Conservation (phyloP, 2,113 vertebrate species). For the Paedocypris sp. region DNA sequence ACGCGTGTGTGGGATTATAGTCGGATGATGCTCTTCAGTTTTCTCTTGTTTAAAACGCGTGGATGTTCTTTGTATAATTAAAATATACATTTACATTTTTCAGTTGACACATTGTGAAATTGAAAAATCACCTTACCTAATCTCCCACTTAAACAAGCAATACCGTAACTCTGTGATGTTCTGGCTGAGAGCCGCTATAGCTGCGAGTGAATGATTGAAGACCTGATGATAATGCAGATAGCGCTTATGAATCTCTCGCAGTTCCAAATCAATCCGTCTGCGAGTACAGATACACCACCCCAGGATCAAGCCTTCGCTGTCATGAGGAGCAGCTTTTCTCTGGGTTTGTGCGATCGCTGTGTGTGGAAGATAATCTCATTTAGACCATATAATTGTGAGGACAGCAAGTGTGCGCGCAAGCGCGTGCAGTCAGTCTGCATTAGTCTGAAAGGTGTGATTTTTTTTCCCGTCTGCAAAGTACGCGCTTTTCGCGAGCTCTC, state of each 20-base stretch:
- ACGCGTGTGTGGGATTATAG: neutral
- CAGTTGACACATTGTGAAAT: too few species aligned
- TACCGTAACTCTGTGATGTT: constrained; percentile 9
- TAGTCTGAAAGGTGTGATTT: neutral
- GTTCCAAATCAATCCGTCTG: constrained; percentile 8
- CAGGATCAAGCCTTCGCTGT: neutral
- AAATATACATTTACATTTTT: too few species aligned
- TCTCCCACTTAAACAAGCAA: constrained; percentile 9
- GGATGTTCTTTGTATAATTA: neutral
- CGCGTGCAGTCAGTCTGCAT: neutral
- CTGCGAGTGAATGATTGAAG: constrained; percentile 10
- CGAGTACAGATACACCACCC: neutral
- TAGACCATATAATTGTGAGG: constrained; percentile 62
- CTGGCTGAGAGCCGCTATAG: neutral
- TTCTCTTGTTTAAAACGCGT: too few species aligned
- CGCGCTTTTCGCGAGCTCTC: too few species aligned
- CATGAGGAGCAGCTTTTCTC: constrained; percentile 30
- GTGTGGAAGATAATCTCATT: constrained; percentile 56
- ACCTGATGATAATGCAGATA: constrained; percentile 21
- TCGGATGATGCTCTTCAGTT: neutral
- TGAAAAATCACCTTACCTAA: too few species aligned
- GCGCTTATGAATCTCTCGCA: constrained; percentile 1
- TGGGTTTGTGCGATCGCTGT: constrained; percentile 30
- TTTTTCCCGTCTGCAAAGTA: too few species aligned
- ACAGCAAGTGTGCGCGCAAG: constrained; percentile 29